Conservation (phyloP, 2,888 invertebrate species). For the Brenthis ino region DNA sequence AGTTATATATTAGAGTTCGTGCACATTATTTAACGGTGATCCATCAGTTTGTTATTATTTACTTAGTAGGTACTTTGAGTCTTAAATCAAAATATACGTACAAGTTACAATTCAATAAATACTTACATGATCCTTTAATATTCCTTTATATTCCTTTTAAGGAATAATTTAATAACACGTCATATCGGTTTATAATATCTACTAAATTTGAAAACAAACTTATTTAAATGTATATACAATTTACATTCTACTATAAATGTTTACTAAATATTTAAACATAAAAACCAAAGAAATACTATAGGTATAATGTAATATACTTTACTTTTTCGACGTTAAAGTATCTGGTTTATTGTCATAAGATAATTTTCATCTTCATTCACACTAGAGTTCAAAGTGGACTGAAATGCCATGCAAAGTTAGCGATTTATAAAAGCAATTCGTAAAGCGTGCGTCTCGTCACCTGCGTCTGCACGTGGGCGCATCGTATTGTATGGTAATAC, state of each 20-base stretch:
- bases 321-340: background rate
- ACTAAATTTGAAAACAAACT: no score
- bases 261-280: no score
- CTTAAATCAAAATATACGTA: no score
- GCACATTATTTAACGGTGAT: conserved; percentile 14
- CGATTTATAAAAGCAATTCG: conserved; percentile 43
- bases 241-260: no score
- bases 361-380: conserved; percentile 14
- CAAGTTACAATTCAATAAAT: no score
- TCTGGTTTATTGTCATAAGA: background rate
- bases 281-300: no score
- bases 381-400: conserved; percentile 41
- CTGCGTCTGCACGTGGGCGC: conserved; percentile 64
- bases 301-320: no score
- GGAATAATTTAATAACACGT: no score
- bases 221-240: no score
- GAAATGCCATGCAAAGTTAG: conserved; percentile 43
- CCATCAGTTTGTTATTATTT: background rate
- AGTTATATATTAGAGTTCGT: conserved; percentile 20
- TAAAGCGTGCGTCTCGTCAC: conserved; percentile 61
- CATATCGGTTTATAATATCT: no score
- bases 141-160: no score
- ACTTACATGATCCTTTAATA: no score
- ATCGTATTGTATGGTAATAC: conserved; percentile 55
- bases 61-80: background rate